Evolutionary conservation across 2,888 invertebrate species (phyloP), one percentile per base, ranked within the genome.

Genomic region (Mallateleia sp.): DNA sequence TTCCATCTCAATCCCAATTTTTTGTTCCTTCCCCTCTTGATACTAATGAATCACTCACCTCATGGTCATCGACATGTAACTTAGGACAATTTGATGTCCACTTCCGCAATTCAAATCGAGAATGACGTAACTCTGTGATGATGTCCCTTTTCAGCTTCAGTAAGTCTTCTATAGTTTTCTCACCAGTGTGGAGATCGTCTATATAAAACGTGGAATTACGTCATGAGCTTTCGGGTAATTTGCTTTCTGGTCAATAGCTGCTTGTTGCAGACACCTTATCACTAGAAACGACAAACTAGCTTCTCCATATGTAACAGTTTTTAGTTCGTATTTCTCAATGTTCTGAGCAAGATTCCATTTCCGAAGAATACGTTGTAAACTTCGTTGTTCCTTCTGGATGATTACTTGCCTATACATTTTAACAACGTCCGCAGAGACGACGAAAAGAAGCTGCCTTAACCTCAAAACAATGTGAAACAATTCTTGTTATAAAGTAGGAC

Each of bases 331-430:
- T 1, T 58, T 69, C 6, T 58, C 18, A 5, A 89, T 47, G n/a
- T 34, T 6, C 47, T 71, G 69, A 7, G 62, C 38, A 6, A 85
- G 45, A 15, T 85, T 56, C 0, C 69, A 52, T 18, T 90, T 66
- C 93, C 93, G 93, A 1, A 94, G 24, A 20, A 94, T 92, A 6
- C 90, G 56, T n/a, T 92, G 91, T 22, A 80, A 89, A 15, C 88
- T 77, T 2, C 79, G 62, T 72, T 93, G 89, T n/a, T 85, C 79
- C 0, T 66, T 54, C 7, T 25, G 52, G 4, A 90, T 24, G n/a
- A 11, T 20, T 8, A 92, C 56, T 69, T 90, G 89, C 0, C 91
- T 89, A 60, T 91, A 93, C 92, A 93, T 94, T 86, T 93, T 91
- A 7, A 82, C 90, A 34, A 94, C 89, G 66, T 94, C 93, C 18